Percentiles rank a stretch among this genome's conserved stretches.
phyloP scores from a whole-genome alignment of 2,888 invertebrate species.

The Anodontia alba region DNA sequence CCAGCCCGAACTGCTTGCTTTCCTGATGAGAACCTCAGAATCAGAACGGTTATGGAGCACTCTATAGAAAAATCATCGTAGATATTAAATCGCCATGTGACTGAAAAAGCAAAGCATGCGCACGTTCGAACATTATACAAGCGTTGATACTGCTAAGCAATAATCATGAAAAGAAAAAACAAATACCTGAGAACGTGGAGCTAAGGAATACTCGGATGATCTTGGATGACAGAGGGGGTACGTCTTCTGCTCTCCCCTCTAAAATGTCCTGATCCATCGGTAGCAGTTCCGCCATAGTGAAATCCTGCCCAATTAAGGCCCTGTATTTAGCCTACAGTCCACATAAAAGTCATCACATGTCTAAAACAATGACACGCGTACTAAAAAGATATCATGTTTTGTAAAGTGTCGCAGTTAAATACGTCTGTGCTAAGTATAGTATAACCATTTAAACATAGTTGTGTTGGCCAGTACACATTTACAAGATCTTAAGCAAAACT shows the following conservation, averaged over 20 bases:
- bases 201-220: slow-evolving; percentile 59
- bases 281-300: slow-evolving; percentile 6
- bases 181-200: slow-evolving; percentile 60
- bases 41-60: no score
- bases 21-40: no score
- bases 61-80: no score
- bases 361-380: not conserved
- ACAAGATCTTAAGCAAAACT: not conserved
- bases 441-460: no score
- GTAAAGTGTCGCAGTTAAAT: not conserved
- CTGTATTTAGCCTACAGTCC: not conserved
- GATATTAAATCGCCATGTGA: no score
- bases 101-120: no score
- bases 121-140: no score
- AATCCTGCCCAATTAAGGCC: not conserved
- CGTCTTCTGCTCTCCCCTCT: slow-evolving; percentile 50
- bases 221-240: slow-evolving; percentile 39
- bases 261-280: slow-evolving; percentile 31
- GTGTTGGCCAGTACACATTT: not conserved
- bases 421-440: not conserved
- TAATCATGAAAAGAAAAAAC: no score
- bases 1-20: no score
- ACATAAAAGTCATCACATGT: not conserved
- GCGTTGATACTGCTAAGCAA: no score
- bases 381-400: not conserved